These are phyloP conservation scores for Callosobruchus maculatus DNA, from an alignment of 2,888 invertebrate genomes.

Conservation along the genomic window DNA sequence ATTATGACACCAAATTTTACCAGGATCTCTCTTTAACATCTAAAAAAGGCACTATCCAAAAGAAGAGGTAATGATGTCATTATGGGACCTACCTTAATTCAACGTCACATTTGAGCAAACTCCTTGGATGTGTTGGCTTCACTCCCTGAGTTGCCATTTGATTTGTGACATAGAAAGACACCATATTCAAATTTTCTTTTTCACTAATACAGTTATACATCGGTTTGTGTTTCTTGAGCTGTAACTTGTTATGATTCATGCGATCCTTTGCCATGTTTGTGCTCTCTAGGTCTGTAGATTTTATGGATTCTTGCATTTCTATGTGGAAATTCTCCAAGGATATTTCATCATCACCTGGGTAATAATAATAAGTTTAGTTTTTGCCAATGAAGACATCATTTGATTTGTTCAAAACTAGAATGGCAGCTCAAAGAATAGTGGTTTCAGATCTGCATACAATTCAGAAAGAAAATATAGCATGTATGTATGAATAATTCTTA, in stretches of 20 bases:
- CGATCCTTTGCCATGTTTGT: conserved; percentile 15
- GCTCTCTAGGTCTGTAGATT: not conserved
- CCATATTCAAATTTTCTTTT: not conserved
- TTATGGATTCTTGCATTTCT: not conserved
- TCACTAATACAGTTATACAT: not conserved
- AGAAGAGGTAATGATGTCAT: too few species aligned
- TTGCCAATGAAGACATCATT: not conserved
- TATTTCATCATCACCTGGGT: conserved; percentile 18
- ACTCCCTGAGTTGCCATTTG: not conserved
- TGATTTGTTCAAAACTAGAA: not conserved
- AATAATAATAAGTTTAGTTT: too few species aligned
- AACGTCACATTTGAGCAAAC: conserved; percentile 39
- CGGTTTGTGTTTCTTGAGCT: conserved; percentile 1
- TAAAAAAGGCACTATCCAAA: too few species aligned
- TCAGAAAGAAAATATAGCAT: too few species aligned
- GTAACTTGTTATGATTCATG: not conserved
- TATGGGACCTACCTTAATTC: not conserved
- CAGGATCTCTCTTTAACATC: too few species aligned
- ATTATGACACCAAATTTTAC: too few species aligned
- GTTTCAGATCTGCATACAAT: too few species aligned
- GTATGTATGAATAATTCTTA: too few species aligned
- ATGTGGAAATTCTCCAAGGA: conserved; percentile 11
- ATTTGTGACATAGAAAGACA: not conserved
- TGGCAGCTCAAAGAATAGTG: too few species aligned
- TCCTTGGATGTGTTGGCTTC: conserved; percentile 35